Percentiles rank a stretch among this genome's conserved stretches.
phyloP scores from a whole-genome alignment of 2,888 invertebrate genomes.

The Mesorhabditis spiculigera region DNA sequence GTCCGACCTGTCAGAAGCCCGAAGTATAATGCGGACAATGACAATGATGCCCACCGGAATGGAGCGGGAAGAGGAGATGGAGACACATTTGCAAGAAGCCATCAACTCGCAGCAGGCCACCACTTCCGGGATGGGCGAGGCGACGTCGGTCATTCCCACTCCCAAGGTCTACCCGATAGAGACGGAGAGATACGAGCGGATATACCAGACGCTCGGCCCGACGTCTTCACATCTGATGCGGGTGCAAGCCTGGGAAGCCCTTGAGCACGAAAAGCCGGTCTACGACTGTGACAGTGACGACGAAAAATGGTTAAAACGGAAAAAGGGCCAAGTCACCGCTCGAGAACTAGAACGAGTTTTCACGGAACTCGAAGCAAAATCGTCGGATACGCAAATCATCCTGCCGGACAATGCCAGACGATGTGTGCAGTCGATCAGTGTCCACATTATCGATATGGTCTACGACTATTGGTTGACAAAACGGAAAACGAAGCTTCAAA shows the following conservation, averaged over 20 bases:
- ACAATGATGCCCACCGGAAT: slow-evolving; percentile 99
- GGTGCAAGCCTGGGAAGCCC: slow-evolving; percentile 5
- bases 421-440: slow-evolving; percentile 68
- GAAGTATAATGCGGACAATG: slow-evolving; percentile 72
- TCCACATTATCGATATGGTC: slow-evolving; percentile 88
- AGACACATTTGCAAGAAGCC: slow-evolving; percentile 97
- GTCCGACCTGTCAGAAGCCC: slow-evolving; percentile 85
- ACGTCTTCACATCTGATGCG: slow-evolving; percentile 12
- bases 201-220: slow-evolving; percentile 24
- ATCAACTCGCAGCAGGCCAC: slow-evolving; percentile 76
- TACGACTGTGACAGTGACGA: slow-evolving; percentile 99
- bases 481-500: slow-evolving; percentile 62
- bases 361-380: slow-evolving; percentile 86
- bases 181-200: slow-evolving; percentile 23
- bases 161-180: slow-evolving; percentile 75
- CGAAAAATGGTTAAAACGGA: slow-evolving; percentile 77
- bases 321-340: slow-evolving; percentile 32
- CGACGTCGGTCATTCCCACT: slow-evolving; percentile 91
- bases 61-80: slow-evolving; percentile 99
- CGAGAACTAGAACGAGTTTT: slow-evolving; percentile 92
- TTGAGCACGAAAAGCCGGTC: slow-evolving; percentile 64
- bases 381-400: slow-evolving; percentile 70
- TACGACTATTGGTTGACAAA: slow-evolving; percentile 99
- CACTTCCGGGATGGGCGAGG: slow-evolving; percentile 60
- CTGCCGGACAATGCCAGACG: slow-evolving; percentile 61